Evolutionary conservation across 2,113 vertebrate genomes (phyloP).

Genomic region (Vulpes ferrilata): DNA sequence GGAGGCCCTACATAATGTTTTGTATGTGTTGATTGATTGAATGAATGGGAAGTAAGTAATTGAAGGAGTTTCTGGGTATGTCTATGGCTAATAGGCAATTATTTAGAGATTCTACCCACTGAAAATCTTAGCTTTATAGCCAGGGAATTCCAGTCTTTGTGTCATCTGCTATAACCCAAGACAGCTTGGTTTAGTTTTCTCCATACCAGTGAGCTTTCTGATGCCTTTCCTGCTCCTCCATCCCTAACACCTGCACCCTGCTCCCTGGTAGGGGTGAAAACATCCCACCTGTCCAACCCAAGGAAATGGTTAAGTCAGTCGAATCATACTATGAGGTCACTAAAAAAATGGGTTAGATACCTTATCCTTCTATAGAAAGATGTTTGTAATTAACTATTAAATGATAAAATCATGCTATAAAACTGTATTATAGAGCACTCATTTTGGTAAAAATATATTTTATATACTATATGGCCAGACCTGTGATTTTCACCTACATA

Average conservation of each 20-base stretch:
- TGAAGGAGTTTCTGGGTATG: background rate
- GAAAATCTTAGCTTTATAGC: background rate
- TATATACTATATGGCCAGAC: background rate
- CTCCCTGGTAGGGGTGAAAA: background rate
- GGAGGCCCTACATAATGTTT: background rate
- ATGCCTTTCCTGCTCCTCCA: background rate
- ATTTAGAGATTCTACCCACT: background rate
- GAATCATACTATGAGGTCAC: background rate
- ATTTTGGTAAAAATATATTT: background rate
- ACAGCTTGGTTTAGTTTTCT: background rate
- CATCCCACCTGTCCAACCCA: background rate
- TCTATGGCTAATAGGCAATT: background rate
- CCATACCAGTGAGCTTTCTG: background rate
- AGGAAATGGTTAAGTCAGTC: background rate
- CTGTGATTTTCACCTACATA: background rate
- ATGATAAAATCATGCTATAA: constrained; percentile 12
- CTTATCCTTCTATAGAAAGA: background rate
- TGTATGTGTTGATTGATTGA: background rate
- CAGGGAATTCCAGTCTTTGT: background rate
- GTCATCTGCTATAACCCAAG: background rate
- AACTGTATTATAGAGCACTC: background rate
- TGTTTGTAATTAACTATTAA: background rate
- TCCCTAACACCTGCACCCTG: no score
- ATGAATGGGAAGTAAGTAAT: background rate
- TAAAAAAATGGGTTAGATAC: background rate